These are phyloP conservation scores for Celastrina argiolus DNA, from an alignment of 2,888 invertebrate genomes.

Conservation along the genomic window DNA sequence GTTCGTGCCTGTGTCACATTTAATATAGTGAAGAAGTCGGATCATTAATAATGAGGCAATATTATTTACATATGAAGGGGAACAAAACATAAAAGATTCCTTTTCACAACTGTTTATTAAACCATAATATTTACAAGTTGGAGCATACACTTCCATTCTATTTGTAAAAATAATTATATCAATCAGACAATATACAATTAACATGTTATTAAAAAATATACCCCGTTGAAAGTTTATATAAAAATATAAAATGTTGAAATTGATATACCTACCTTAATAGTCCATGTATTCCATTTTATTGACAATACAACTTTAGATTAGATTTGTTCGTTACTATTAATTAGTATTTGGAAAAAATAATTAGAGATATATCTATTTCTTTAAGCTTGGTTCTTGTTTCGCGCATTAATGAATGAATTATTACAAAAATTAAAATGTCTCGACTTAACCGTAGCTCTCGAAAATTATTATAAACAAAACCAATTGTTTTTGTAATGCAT, in stretches of 20 bases:
- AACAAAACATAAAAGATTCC: background rate
- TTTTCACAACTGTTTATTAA: background rate
- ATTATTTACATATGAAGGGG: too few relatives aligned
- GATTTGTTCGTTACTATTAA: slow-evolving; percentile 22
- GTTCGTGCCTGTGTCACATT: background rate
- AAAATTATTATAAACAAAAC: background rate
- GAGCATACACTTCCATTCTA: slow-evolving; percentile 36
- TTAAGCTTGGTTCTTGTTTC: background rate
- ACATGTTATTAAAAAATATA: slow-evolving; percentile 18
- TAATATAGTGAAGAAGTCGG: background rate
- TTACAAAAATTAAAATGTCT: background rate
- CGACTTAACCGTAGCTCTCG: background rate
- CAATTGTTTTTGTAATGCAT: background rate
- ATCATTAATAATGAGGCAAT: too few relatives aligned
- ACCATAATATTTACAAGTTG: slow-evolving; percentile 16
- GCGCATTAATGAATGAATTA: background rate
- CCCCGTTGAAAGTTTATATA: slow-evolving; percentile 16
- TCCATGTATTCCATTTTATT: slow-evolving; percentile 21
- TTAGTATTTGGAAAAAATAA: background rate
- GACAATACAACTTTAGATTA: slow-evolving; percentile 25
- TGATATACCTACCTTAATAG: background rate
- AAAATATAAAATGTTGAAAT: slow-evolving; percentile 11
- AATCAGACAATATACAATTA: slow-evolving; percentile 55
- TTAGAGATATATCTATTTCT: background rate
- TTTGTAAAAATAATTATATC: slow-evolving; percentile 41